Evolutionary conservation across 2,888 invertebrate species (phyloP).

Genomic region (Hoplodrina ambigua): DNA sequence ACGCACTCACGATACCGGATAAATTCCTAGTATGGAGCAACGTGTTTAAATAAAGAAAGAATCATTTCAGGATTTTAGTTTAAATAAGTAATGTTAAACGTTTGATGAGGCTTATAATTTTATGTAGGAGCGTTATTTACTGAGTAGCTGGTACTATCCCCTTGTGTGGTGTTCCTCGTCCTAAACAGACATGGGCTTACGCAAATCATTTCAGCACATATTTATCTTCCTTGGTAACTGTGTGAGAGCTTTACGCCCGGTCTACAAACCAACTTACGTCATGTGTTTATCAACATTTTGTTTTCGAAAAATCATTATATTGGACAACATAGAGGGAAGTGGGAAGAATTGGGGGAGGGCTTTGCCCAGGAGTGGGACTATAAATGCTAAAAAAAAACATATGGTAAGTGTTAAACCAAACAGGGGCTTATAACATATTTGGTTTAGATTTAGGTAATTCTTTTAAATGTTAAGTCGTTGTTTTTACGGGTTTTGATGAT

Average conservation of each 20-base stretch:
- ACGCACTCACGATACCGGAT: no score
- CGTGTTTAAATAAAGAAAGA: no score
- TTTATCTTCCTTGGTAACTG: constrained; percentile 59
- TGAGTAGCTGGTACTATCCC: constrained; percentile 37
- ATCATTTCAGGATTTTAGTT: background rate
- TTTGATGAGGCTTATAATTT: constrained; percentile 41
- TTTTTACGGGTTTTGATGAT: background rate
- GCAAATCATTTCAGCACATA: constrained; percentile 62
- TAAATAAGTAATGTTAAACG: constrained; percentile 23
- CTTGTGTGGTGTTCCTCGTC: constrained; percentile 46
- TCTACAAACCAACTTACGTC: constrained; percentile 22
- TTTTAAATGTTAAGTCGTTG: background rate
- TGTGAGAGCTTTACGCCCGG: constrained; percentile 36
- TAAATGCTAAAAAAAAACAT: background rate
- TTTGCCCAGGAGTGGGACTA: no score
- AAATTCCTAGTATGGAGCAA: no score
- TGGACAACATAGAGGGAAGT: no score
- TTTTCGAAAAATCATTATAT: constrained; percentile 11
- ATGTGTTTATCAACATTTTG: constrained; percentile 38
- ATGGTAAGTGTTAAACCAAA: background rate
- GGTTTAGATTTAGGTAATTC: background rate
- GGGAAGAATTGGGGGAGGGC: no score
- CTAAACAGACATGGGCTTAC: constrained; percentile 64
- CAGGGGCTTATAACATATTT: background rate
- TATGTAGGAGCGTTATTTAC: constrained; percentile 35